Evolutionary conservation across 2,888 invertebrate genomes (phyloP).

Genomic region (Agriotes lineatus): DNA sequence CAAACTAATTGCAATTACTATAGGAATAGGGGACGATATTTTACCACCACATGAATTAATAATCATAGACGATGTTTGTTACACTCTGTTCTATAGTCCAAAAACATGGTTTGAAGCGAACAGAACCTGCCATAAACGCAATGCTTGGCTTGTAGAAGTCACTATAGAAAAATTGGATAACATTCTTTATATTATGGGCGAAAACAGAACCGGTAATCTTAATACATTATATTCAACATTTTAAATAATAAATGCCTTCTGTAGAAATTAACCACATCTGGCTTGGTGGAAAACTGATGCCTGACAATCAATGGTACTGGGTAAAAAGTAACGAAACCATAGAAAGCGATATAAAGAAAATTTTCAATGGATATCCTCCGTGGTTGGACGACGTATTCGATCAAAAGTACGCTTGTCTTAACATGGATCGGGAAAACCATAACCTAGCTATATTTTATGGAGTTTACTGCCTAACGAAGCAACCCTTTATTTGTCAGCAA

Average conservation of each 20-base stretch:
- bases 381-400: constrained; percentile 3
- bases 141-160: constrained; percentile 17
- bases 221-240: no score
- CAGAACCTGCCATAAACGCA: neutral
- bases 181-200: constrained; percentile 17
- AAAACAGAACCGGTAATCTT: constrained; percentile 8
- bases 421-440: constrained; percentile 23
- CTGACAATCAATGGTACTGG: constrained; percentile 6
- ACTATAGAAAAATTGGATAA: constrained; percentile 1
- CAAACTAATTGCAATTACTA: no score
- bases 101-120: constrained; percentile 9
- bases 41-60: neutral
- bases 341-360: neutral
- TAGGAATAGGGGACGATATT: no score
- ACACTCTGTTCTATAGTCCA: constrained; percentile 2
- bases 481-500: constrained; percentile 15
- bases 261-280: constrained; percentile 21
- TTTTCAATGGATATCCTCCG: constrained; percentile 13
- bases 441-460: constrained; percentile 20
- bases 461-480: neutral
- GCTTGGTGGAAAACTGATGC: constrained; percentile 2
- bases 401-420: constrained; percentile 10
- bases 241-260: no score
- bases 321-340: neutral
- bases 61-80: constrained; percentile 10